These are phyloP conservation scores for Euthynnus affinis DNA, from an alignment of 2,797 vertebrate species.

Conservation along the genomic window DNA sequence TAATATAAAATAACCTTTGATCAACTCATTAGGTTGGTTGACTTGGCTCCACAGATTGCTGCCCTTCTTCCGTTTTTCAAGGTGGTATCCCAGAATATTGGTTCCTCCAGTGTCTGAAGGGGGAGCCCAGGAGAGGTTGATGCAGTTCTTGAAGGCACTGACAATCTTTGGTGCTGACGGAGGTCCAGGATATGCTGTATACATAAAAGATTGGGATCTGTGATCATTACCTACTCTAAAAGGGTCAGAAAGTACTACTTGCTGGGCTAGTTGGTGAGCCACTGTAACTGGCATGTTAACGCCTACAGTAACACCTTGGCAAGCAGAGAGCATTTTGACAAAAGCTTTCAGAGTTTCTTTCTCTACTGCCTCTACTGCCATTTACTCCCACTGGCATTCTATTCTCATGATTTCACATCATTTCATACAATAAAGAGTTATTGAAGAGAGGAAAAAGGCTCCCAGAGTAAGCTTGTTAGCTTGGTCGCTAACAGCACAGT, in stretches of 20 bases:
- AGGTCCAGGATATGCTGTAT: conserved; percentile 87
- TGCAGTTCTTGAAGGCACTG: conserved; percentile 85
- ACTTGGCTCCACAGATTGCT: conserved; percentile 89
- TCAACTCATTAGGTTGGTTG: conserved; percentile 76
- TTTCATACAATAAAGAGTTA: background rate
- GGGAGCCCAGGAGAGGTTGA: conserved; percentile 88
- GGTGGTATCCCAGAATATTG: conserved; percentile 88
- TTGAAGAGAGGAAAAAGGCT: no score
- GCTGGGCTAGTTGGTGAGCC: background rate
- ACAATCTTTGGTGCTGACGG: conserved; percentile 88
- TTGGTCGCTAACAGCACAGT: background rate
- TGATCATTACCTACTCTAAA: background rate
- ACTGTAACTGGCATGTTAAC: no score
- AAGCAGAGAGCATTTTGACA: background rate
- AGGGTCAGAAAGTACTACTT: background rate
- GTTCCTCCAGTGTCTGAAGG: conserved; percentile 87
- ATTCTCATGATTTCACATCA: background rate
- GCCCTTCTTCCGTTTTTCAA: conserved; percentile 94
- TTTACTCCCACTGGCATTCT: background rate
- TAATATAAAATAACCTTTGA: conserved; percentile 79
- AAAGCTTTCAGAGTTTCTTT: background rate
- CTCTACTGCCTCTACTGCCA: no score
- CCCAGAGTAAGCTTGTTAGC: no score
- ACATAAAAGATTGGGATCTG: conserved; percentile 17
- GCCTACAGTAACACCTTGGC: no score